These are phyloP conservation scores for Trichonephila clavipes DNA, from an alignment of 1,140 invertebrate genomes.

Conservation along the genomic window DNA sequence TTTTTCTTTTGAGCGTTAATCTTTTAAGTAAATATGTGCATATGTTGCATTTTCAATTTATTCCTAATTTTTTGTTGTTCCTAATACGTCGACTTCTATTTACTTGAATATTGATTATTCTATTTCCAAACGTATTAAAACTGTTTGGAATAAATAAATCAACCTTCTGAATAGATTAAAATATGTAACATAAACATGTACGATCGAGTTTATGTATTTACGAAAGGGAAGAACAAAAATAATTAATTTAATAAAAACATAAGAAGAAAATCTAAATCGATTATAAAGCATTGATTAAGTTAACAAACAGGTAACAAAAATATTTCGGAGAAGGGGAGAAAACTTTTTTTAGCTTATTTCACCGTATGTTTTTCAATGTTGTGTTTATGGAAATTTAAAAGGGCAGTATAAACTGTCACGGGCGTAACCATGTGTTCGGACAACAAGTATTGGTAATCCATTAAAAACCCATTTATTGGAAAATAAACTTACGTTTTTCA, in stretches of 20 bases:
- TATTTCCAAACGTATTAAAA: too few relatives aligned
- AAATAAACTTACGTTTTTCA: background rate
- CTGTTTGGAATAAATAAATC: too few relatives aligned
- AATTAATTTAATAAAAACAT: background rate
- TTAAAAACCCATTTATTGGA: conserved; percentile 35
- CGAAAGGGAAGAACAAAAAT: background rate
- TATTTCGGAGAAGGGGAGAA: background rate
- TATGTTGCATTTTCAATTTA: too few relatives aligned
- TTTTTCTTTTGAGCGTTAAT: too few relatives aligned
- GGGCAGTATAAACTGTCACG: background rate
- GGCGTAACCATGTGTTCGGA: background rate
- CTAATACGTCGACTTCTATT: too few relatives aligned
- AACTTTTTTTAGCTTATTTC: background rate
- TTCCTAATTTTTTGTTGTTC: too few relatives aligned
- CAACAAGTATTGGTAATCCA: conserved; percentile 6
- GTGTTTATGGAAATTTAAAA: background rate
- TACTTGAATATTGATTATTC: too few relatives aligned
- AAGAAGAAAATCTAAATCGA: background rate
- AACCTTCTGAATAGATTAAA: too few relatives aligned
- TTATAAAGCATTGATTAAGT: background rate
- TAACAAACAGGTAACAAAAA: background rate
- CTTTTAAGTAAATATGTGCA: too few relatives aligned
- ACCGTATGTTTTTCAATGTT: background rate
- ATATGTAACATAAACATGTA: too few relatives aligned
- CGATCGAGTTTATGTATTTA: background rate